Percentiles rank a stretch among this genome's conserved stretches.
These are phyloP conservation scores for Platorchestia sp. DNA, from an alignment of 1,140 invertebrate genomes.

Conservation along the genomic window DNA sequence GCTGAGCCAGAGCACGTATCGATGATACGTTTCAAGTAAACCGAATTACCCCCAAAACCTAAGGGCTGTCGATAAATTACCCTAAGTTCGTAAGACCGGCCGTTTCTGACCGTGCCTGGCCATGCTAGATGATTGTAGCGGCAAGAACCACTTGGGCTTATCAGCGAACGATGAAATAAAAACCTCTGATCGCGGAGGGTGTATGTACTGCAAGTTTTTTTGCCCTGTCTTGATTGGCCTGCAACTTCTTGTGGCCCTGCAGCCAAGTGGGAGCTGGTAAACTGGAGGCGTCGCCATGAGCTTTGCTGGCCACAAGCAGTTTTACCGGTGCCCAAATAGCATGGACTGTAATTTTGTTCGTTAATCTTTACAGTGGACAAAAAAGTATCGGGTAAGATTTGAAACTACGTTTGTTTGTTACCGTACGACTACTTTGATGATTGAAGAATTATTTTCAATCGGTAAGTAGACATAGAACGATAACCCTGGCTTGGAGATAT, in stretches of 20 bases:
- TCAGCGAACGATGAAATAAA: conserved; percentile 26
- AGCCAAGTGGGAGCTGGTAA: neutral
- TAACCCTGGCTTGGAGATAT: too few relatives aligned
- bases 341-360: neutral
- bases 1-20: neutral
- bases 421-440: neutral
- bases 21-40: neutral
- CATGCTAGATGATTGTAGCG: conserved; percentile 2
- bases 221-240: neutral
- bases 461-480: too few relatives aligned
- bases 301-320: neutral
- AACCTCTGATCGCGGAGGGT: conserved; percentile 31
- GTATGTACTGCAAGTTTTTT: conserved; percentile 13
- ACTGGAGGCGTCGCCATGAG: neutral
- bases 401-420: neutral
- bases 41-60: neutral
- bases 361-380: neutral
- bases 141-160: conserved; percentile 34
- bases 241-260: neutral
- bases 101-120: neutral
- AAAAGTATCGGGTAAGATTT: neutral
- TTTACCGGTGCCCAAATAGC: neutral
- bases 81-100: neutral
- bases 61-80: conserved; percentile 1
- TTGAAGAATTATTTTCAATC: too few relatives aligned